These are phyloP conservation scores for Telmatochromis bifrenatus DNA, from an alignment of 2,113 vertebrate species.

Conservation along the genomic window DNA sequence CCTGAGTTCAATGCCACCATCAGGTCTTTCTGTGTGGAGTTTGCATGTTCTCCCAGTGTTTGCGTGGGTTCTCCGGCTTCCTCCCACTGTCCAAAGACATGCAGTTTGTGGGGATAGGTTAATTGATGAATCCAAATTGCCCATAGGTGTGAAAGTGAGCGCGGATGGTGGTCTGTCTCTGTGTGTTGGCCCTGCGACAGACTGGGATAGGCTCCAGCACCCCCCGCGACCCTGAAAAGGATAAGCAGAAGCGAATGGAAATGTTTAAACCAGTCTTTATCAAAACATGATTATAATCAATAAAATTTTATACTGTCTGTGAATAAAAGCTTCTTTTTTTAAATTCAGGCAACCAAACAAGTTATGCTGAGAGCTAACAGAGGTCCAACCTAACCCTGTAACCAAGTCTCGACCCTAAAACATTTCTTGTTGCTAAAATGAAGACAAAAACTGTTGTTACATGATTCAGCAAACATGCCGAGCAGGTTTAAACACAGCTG, in stretches of 20 bases:
- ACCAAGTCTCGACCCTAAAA: neutral
- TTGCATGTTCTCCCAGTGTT: neutral
- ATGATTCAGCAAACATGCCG: neutral
- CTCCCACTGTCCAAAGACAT: neutral
- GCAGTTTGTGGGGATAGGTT: neutral
- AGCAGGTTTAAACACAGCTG: neutral
- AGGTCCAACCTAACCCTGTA: neutral
- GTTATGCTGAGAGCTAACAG: neutral
- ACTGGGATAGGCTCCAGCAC: neutral
- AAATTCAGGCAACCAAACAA: neutral
- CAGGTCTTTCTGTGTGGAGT: neutral
- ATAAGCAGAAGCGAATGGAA: neutral
- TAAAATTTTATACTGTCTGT: neutral
- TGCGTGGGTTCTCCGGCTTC: accelerated
- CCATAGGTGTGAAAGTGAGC: neutral
- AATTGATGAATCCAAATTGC: neutral
- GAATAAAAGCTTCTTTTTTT: neutral
- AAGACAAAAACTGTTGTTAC: neutral
- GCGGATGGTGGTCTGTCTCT: accelerated
- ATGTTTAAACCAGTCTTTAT: neutral
- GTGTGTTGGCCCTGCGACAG: neutral
- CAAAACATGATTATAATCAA: neutral
- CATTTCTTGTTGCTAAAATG: neutral
- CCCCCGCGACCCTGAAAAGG: neutral
- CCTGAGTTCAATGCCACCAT: neutral